Conservation (phyloP, 2,888 invertebrate species). For the Microchrysa polita region DNA sequence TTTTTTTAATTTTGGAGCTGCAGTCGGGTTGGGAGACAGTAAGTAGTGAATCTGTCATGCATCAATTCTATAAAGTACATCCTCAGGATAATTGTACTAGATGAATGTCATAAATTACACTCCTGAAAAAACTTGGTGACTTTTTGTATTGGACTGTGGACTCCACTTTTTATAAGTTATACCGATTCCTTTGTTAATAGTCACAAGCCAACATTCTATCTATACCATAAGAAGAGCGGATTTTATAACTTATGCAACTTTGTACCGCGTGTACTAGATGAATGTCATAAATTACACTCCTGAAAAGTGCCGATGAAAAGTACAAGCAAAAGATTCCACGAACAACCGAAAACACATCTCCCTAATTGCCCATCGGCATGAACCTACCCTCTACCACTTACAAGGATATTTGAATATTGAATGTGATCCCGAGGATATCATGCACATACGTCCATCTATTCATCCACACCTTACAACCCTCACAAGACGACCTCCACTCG, state of each 20-base stretch:
- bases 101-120: conserved; percentile 30
- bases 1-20: no score
- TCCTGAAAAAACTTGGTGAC: no score
- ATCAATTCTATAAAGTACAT: no score
- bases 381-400: background rate
- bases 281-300: conserved; percentile 34
- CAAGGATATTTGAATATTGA: conserved; percentile 33
- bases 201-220: no score
- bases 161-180: no score
- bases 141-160: no score
- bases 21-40: no score
- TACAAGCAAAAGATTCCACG: conserved; percentile 43
- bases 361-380: conserved; percentile 41
- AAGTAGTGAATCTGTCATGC: no score
- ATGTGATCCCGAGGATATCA: conserved; percentile 27
- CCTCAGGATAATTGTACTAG: no score
- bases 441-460: background rate
- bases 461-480: background rate
- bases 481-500: background rate
- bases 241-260: no score
- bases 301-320: conserved; percentile 44
- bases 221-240: background rate
- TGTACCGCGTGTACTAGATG: conserved; percentile 29
- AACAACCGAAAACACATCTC: conserved; percentile 40
- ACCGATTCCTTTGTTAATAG: no score